A percentile compares a stretch with the other conserved stretches of the same genome.
phyloP scores from a whole-genome alignment of 2,888 invertebrate genomes.

The Ochropleura leucogaster region DNA sequence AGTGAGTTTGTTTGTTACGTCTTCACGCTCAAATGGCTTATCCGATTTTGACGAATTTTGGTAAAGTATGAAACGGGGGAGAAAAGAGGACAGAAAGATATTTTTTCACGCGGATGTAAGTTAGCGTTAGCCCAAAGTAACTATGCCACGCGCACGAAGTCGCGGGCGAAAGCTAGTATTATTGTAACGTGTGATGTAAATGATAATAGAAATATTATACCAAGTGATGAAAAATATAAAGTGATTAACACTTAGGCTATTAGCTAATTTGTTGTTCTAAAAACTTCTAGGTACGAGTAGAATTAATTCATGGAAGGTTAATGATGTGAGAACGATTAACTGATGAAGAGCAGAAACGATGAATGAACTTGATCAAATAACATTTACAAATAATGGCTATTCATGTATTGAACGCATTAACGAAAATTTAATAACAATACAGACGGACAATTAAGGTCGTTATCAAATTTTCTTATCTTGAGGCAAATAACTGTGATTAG shows the following conservation, averaged over 20 bases:
- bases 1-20: no score
- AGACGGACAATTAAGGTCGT: not conserved
- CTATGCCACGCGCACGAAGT: no score
- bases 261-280: conserved; percentile 1
- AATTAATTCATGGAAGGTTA: not conserved
- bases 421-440: not conserved
- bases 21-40: no score
- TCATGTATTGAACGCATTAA: not conserved
- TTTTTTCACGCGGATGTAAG: no score
- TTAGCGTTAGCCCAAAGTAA: no score
- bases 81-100: no score
- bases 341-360: not conserved
- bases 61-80: no score
- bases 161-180: no score
- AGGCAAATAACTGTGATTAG: not conserved
- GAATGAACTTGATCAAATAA: not conserved
- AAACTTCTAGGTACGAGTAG: conserved; percentile 2
- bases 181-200: conserved; percentile 13
- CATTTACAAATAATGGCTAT: not conserved
- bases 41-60: no score
- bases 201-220: conserved; percentile 1
- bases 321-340: not conserved
- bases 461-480: not conserved
- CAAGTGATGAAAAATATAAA: conserved; percentile 21
- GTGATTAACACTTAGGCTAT: conserved; percentile 17